Conservation (phyloP, 64 coral and sea anemone genomes). For the Pocillopora verrucosa region DNA sequence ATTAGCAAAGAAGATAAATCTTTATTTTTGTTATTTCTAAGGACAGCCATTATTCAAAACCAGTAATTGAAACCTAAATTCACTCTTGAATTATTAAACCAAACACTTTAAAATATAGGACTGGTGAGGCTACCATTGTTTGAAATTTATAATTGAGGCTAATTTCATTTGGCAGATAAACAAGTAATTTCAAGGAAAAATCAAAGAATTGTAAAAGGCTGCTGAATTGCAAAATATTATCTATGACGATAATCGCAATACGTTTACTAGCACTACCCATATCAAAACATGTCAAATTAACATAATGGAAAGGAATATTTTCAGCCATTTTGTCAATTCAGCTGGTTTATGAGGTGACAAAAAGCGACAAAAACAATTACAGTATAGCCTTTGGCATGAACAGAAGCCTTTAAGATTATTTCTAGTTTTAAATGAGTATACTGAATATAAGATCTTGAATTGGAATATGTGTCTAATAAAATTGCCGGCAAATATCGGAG, state of each 20-base stretch:
- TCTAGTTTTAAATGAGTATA: not conserved
- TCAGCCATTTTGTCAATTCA: not conserved
- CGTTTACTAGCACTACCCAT: too few relatives aligned
- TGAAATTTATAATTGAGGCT: not conserved
- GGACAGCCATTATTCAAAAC: not conserved
- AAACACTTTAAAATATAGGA: not conserved
- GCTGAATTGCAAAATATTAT: not conserved
- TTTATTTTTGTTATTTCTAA: not conserved
- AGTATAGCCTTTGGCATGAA: too few relatives aligned
- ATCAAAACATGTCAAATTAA: not conserved
- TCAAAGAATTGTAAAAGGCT: not conserved
- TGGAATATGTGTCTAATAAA: too few relatives aligned
- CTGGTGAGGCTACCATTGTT: not conserved
- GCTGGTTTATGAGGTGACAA: not conserved
- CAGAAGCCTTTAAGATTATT: too few relatives aligned
- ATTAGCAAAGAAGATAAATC: not conserved
- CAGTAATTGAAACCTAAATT: not conserved
- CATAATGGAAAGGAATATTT: not conserved
- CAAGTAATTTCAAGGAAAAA: not conserved
- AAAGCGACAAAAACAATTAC: not conserved
- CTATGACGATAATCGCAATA: too few relatives aligned
- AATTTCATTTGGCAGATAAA: constrained; percentile 6
- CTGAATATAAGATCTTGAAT: not conserved
- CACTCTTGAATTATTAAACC: constrained; percentile 2
- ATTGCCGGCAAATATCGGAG: too few relatives aligned